Percentiles rank a stretch among this genome's conserved stretches.
Conservation (phyloP, 2,113 vertebrate genomes). For the Gasterosteus aculeatus region DNA sequence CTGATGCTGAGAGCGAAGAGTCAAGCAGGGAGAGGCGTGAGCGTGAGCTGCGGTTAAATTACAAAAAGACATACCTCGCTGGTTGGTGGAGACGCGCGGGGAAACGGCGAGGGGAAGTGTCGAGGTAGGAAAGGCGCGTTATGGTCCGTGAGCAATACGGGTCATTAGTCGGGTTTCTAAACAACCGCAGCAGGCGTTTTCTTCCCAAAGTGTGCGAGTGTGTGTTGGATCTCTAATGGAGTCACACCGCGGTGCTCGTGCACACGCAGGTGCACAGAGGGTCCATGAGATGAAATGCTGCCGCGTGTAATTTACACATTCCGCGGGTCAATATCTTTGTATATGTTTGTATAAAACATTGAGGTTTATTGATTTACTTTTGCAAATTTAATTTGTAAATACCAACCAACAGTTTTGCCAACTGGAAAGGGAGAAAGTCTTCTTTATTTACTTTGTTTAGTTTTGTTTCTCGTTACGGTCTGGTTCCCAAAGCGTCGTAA, state of each 20-base stretch:
- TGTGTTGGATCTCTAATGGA: conserved; percentile 30
- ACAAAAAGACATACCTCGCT: conserved; percentile 23
- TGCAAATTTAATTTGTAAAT: conserved; percentile 38
- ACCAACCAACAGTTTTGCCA: conserved; percentile 8
- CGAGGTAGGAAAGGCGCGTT: conserved; percentile 1
- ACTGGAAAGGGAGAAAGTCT: not conserved
- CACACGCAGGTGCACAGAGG: conserved; percentile 42
- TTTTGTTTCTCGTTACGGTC: conserved; percentile 28
- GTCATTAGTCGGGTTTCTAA: conserved; percentile 41
- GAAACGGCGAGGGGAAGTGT: not conserved
- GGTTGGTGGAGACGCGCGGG: conserved; percentile 13
- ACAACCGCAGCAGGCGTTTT: conserved; percentile 40
- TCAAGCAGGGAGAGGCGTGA: conserved; percentile 29
- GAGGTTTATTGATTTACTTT: conserved; percentile 36
- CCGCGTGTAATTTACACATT: conserved; percentile 46
- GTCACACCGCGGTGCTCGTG: conserved; percentile 21
- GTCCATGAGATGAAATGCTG: conserved; percentile 31
- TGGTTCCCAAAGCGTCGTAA: conserved; percentile 31
- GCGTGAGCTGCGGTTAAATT: conserved; percentile 24
- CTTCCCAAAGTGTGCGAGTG: conserved; percentile 2
- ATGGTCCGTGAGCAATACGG: conserved; percentile 27
- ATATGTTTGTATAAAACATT: conserved; percentile 40
- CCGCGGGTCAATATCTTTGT: conserved; percentile 49
- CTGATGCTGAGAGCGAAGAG: conserved; percentile 55
- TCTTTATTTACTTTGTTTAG: conserved; percentile 15